A percentile compares a stretch with the other conserved stretches of the same genome.
These are phyloP conservation scores for Glomeris maerens DNA, from an alignment of 1,140 invertebrate genomes.

Conservation along the genomic window DNA sequence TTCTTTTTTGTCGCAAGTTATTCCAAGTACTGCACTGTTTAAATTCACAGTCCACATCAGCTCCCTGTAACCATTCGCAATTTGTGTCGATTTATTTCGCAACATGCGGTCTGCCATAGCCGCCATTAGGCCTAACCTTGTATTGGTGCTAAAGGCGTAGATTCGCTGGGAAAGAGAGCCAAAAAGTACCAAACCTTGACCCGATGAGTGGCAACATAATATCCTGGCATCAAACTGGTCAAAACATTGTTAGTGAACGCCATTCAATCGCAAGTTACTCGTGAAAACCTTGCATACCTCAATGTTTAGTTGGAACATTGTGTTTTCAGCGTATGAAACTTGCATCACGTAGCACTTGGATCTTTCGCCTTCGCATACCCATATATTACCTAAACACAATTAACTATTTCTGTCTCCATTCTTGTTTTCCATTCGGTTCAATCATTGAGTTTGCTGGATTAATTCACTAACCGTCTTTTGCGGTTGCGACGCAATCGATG, in stretches of 20 bases:
- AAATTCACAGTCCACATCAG: slow-evolving; percentile 34
- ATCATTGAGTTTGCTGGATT: too few relatives aligned
- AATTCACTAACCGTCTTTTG: too few relatives aligned
- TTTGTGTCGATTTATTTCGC: too few relatives aligned
- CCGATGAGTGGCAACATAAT: slow-evolving; percentile 31
- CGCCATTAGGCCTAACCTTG: too few relatives aligned
- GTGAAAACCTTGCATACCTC: slow-evolving; percentile 24
- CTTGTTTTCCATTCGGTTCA: too few relatives aligned
- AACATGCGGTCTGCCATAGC: too few relatives aligned
- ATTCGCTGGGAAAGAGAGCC: slow-evolving; percentile 35
- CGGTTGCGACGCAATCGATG: not conserved
- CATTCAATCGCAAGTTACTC: not conserved
- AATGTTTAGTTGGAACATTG: slow-evolving; percentile 31
- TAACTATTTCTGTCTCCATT: too few relatives aligned
- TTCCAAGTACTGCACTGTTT: slow-evolving; percentile 34
- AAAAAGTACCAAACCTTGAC: slow-evolving; percentile 29
- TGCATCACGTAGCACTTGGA: slow-evolving; percentile 26
- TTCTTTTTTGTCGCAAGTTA: slow-evolving; percentile 29
- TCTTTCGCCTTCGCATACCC: slow-evolving; percentile 34
- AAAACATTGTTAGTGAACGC: not conserved
- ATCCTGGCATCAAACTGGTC: slow-evolving; percentile 35
- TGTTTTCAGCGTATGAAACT: slow-evolving; percentile 26
- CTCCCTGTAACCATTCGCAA: slow-evolving; percentile 27
- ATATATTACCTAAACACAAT: slow-evolving; percentile 26
- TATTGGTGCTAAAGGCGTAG: slow-evolving; percentile 31